Base-by-base conservation (phyloP, 2,797 vertebrate genomes). In the Acanthurus lineatus region DNA sequence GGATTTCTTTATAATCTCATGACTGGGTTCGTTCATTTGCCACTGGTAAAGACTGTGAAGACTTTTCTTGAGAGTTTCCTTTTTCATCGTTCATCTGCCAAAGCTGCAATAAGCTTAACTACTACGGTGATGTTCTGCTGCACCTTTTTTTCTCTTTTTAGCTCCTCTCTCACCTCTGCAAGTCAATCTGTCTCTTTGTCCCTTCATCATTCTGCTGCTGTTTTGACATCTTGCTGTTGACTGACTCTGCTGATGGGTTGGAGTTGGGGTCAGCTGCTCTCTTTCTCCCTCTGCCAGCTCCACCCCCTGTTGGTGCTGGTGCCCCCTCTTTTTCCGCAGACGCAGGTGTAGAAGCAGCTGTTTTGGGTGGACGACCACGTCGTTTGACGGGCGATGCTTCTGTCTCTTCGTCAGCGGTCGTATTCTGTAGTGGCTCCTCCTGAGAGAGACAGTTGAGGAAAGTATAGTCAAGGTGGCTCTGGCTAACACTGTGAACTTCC, bases 131-230 rank as follows among this genome's bases (percentile, higher is more conserved):
- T 22, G 11, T 19, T 32, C 28, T 56, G 35, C 11, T 0, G 2
- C 17, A 42, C 3, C 20, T 11, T 40, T 25, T 11, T 40, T 25
- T 28, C 57, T 14, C 10, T 35, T 10, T 22, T 48, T 17, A 11
- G 17, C 44, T 42, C 6, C 47, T 15, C 20, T 22, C 66, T 88
- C 84, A 99, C 98, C 98, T 99, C 93, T 99, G 98, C 73, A 99
- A 91, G 91, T 99, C 98, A n/a, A 99, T 98, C 85, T 98, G 97
- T 93, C 97, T 96, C 94, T 98, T 97, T 92, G 97, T 93, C 84
- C 95, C 96, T 77, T 95, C 94, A 80, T 97, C 96, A 81, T 97
- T 99, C 94, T 96, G 96, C 94, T 96, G 96, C 84, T 97, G 96
- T 89, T 98, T 99, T 92, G 97, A 97, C 94, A 96, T 95, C 96